Evolutionary conservation across 1,140 invertebrate genomes (phyloP).

Genomic region (Ylistrum balloti): DNA sequence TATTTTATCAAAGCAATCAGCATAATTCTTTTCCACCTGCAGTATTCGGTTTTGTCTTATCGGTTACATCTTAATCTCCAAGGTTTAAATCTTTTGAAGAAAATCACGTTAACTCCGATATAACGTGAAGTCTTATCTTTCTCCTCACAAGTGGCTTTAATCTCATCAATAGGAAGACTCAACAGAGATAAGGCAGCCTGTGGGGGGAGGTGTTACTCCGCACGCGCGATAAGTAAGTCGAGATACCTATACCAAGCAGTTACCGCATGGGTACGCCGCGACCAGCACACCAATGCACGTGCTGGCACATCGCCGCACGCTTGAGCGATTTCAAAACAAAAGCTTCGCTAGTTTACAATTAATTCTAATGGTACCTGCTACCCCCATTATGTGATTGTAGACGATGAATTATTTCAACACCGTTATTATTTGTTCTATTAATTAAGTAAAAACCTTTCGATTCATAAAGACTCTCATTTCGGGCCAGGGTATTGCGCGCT

Average conservation of each 20-base stretch:
- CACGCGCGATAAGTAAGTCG: not conserved
- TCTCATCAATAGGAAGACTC: slow-evolving; percentile 26
- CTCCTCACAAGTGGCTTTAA: slow-evolving; percentile 1
- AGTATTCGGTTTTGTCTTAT: slow-evolving; percentile 39
- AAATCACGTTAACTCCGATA: not conserved
- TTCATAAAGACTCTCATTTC: no score
- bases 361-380: no score
- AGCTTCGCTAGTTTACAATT: no score
- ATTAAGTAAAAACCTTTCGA: no score
- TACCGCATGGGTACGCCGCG: not conserved
- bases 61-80: slow-evolving; percentile 1
- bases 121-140: slow-evolving; percentile 28
- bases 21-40: slow-evolving; percentile 38
- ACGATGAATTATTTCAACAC: no score
- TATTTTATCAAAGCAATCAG: slow-evolving; percentile 34
- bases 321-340: no score
- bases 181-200: not conserved
- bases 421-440: no score
- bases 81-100: slow-evolving; percentile 39
- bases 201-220: slow-evolving; percentile 29
- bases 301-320: not conserved
- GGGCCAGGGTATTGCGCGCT: no score
- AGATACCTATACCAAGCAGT: not conserved
- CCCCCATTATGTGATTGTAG: no score
- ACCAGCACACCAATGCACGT: not conserved